These are phyloP conservation scores for Tetramorium alpestre DNA, from an alignment of 1,140 invertebrate species.

Conservation along the genomic window DNA sequence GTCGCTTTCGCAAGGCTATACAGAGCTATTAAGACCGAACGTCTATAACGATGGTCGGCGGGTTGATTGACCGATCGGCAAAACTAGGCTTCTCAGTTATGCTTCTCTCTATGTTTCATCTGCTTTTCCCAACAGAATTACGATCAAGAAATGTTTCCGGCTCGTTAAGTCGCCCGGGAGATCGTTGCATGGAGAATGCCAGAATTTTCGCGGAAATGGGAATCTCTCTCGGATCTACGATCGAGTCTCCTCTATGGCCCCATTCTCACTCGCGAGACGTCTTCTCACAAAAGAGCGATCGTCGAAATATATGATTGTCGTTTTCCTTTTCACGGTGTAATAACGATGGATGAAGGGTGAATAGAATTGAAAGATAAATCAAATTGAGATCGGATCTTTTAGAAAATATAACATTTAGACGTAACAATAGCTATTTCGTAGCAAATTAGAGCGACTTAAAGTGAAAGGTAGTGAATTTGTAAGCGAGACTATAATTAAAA, in stretches of 20 bases:
- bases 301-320: neutral
- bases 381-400: neutral
- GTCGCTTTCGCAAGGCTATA: slow-evolving; percentile 32
- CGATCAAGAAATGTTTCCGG: slow-evolving; percentile 56
- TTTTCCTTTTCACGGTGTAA: slow-evolving; percentile 34
- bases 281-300: slow-evolving; percentile 5
- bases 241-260: slow-evolving; percentile 31
- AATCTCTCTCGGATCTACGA: slow-evolving; percentile 32
- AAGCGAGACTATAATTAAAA: slow-evolving; percentile 22
- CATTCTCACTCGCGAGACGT: slow-evolving; percentile 40
- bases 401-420: neutral
- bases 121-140: slow-evolving; percentile 27
- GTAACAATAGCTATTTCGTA: neutral
- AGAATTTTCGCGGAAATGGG: slow-evolving; percentile 47
- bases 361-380: neutral
- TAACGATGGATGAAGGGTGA: neutral
- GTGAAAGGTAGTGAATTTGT: slow-evolving; percentile 27
- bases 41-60: slow-evolving; percentile 32
- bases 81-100: slow-evolving; percentile 54
- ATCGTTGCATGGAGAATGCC: slow-evolving; percentile 31
- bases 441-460: neutral
- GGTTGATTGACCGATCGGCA: slow-evolving; percentile 54
- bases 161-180: slow-evolving; percentile 59
- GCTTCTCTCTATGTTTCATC: slow-evolving; percentile 14
- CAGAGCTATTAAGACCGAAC: slow-evolving; percentile 43